Evolutionary conservation across 2,113 vertebrate genomes (phyloP).

Genomic region (Hippocampus comes): DNA sequence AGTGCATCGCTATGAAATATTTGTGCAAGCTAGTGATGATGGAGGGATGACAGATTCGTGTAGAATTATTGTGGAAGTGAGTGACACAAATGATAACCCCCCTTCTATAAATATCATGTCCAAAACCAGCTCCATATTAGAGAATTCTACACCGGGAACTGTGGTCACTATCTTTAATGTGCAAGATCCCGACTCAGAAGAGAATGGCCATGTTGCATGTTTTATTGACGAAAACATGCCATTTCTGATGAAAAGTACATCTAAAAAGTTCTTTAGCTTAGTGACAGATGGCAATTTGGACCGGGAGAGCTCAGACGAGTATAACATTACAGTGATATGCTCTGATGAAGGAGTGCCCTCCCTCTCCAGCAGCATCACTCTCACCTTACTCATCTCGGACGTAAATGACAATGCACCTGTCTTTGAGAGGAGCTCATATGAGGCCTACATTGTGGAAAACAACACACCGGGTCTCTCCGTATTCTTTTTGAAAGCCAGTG

Average conservation of each 20-base stretch:
- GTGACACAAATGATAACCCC: constrained; percentile 71
- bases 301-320: constrained; percentile 10
- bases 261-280: constrained; percentile 25
- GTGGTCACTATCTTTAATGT: constrained; percentile 48
- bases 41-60: constrained; percentile 61
- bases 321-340: constrained; percentile 27
- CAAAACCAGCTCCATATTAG: constrained; percentile 43
- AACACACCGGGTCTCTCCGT: not conserved
- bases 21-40: constrained; percentile 65
- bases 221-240: constrained; percentile 37
- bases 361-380: constrained; percentile 34
- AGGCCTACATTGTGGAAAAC: constrained; percentile 28
- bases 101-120: constrained; percentile 64
- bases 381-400: constrained; percentile 24
- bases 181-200: constrained; percentile 53
- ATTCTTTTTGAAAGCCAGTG: constrained; percentile 34
- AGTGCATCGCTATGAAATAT: constrained; percentile 29
- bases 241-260: constrained; percentile 52
- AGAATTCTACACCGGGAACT: constrained; percentile 36
- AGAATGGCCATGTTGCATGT: constrained; percentile 54
- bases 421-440: constrained; percentile 29
- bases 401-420: constrained; percentile 34
- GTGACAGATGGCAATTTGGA: constrained; percentile 56
- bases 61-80: constrained; percentile 66
- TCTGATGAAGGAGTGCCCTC: constrained; percentile 34